Evolutionary conservation across 2,888 invertebrate genomes (phyloP), one percentile per base, ranked within the genome.

Genomic region (Geotrupes spiniger): DNA sequence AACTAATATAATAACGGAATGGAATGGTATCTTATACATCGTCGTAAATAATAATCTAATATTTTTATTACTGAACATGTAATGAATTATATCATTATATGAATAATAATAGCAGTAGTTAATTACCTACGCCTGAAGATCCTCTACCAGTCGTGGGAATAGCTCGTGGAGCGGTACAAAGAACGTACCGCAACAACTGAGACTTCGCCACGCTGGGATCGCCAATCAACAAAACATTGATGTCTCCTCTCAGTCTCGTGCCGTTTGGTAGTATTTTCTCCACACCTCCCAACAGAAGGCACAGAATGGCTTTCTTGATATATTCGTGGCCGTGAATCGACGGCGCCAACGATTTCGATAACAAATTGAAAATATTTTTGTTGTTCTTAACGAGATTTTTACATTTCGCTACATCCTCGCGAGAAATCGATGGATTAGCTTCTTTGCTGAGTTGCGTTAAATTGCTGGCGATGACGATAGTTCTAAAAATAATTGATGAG

Each of bases 161-260:
- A 9, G 98, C 98, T 14, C 98, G 78, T 0, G 98, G 97, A 0
- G 99, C 98, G 0, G 94, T 94, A 69, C 87, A 82, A 51, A 98
- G 74, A 1, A 99, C 98, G 69, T 98, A 99, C 8, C 98, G 83
- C 3, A 94, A 73, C 42, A 94, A 75, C 71, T 99, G 99, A 0
- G 98, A 99, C 76, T 99, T 99, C 1, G 99, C 99, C 28, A 99
- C 98, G 42, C 96, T 97, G 0, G 99, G 99, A 77, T 99, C 99
- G 36, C 99, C 99, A 65, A 99, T 97, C 2, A 99, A 53, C 10
- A 73, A 55, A 10, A 73, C 53, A 47, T 73, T 73, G 16, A 73
- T 72, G 48, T 85, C 84, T 37, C 88, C 96, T 77, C 96, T 82
- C 0, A 97, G 78, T 48, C 96, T 80, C 0, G 94, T 93, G 42